Base-by-base conservation (phyloP, 2,888 invertebrate species). In the Euzophera pinguis region DNA sequence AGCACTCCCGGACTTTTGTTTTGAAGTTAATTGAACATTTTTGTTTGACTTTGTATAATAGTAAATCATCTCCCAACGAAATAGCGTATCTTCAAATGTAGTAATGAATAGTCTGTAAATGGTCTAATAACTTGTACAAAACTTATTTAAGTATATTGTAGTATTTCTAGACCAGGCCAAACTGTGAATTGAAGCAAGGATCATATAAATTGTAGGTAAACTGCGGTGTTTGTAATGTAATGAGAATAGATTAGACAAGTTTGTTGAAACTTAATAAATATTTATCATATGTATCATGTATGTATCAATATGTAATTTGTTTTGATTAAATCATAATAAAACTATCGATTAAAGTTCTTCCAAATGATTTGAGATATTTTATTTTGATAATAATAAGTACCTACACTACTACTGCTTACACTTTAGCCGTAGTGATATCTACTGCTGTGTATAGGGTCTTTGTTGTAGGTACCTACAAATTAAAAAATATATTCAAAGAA, bases 271-370 rank as follows among this genome's bases (percentile, higher is more conserved):
- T 58, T 58, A 55, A 59, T 60, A 67, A 74, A 78, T 62, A 65
- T 32, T 9, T 9, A 71, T 65, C 68, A 69, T 62, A 60, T 57
- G 59, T 61, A 55, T 49, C 62, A 64, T 67, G 64, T 72, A 71
- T 74, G 50, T 61, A 60, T 52, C 39, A 54, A 45, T 32, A 29
- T 29, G 41, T 66, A 65, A 61, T 66, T 69, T 67, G 75, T 74
- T 84, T 75, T 63, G 66, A 81, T 75, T 74, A 63, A 73, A 73
- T 79, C 73, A 65, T 79, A n/a, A n/a, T n/a, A 71, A 42, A 50
- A 38, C 12, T 50, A 50, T 50, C 41, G 50, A 82, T 78, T 87
- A 87, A 86, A 86, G 81, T 80, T 84, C 84, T 86, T 85, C 81
- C 84, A 82, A 78, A 53, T 62, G 52, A 45, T 55, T 55, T 59